These are phyloP conservation scores for Agrypnia vestita DNA, from an alignment of 1,140 invertebrate genomes.

Conservation along the genomic window DNA sequence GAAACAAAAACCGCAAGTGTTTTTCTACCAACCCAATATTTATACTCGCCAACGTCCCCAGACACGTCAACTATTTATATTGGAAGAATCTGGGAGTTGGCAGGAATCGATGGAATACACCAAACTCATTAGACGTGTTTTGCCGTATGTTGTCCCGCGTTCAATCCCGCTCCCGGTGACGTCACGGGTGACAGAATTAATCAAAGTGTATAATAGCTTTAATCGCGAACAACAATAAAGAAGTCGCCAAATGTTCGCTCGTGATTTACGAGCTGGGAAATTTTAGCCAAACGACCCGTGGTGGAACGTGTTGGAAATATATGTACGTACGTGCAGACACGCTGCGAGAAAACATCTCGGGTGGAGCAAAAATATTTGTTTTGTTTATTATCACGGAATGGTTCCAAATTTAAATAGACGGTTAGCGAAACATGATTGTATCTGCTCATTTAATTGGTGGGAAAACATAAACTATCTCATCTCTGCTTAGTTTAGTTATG, in stretches of 20 bases:
- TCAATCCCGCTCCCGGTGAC: not conserved
- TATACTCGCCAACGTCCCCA: slow-evolving; percentile 20
- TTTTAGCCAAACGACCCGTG: not conserved
- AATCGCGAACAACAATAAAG: slow-evolving; percentile 23
- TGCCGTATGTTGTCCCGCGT: slow-evolving; percentile 11
- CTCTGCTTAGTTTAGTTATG: too few relatives aligned
- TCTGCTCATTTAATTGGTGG: too few relatives aligned
- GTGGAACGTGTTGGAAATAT: too few relatives aligned
- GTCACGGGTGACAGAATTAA: not conserved
- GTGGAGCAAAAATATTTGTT: too few relatives aligned
- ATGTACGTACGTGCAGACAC: too few relatives aligned
- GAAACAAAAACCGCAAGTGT: too few relatives aligned
- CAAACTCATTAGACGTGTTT: slow-evolving; percentile 19
- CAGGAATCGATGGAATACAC: slow-evolving; percentile 8
- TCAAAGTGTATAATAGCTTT: slow-evolving; percentile 1
- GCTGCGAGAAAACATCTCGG: too few relatives aligned
- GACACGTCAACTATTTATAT: slow-evolving; percentile 28
- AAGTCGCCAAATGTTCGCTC: not conserved
- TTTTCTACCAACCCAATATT: too few relatives aligned
- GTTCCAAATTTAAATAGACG: too few relatives aligned
- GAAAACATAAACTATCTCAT: too few relatives aligned
- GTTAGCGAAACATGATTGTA: too few relatives aligned
- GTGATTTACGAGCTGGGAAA: slow-evolving; percentile 16
- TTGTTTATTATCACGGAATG: too few relatives aligned
- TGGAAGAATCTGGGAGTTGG: slow-evolving; percentile 35